Evolutionary conservation across 2,797 vertebrate genomes (phyloP).

Genomic region (Odontamblyopus rebecca): DNA sequence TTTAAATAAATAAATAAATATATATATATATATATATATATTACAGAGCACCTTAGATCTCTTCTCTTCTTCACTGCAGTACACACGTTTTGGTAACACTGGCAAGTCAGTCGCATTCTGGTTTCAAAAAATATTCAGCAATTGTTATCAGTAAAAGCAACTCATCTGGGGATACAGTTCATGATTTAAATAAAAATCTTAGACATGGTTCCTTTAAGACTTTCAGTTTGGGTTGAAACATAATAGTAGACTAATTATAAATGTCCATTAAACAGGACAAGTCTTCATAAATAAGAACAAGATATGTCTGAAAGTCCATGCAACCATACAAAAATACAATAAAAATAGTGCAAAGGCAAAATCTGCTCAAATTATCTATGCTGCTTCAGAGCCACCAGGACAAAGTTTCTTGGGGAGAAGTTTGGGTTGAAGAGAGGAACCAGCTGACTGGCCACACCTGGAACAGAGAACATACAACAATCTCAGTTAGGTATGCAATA

Average conservation of each 20-base stretch:
- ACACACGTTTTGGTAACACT: too few species aligned
- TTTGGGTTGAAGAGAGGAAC: conserved; percentile 88
- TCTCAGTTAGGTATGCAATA: background rate
- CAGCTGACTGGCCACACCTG: conserved; percentile 85
- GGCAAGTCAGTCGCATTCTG: too few species aligned
- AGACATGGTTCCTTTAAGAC: background rate
- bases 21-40: too few species aligned
- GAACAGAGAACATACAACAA: background rate
- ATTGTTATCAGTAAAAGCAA: too few species aligned
- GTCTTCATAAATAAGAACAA: background rate
- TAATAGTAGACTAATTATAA: background rate
- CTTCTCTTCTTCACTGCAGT: too few species aligned
- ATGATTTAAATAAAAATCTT: too few species aligned
- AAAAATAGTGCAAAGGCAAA: background rate
- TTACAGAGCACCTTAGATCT: too few species aligned
- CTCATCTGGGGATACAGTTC: too few species aligned
- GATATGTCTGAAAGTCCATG: background rate
- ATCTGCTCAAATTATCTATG: background rate
- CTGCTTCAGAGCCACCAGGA: conserved; percentile 85
- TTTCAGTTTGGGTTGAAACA: background rate
- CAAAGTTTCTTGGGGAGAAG: conserved; percentile 90
- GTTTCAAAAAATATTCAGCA: too few species aligned
- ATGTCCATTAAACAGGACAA: background rate
- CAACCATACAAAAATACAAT: background rate
- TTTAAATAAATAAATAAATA: too few species aligned